Evolutionary conservation across 2,113 vertebrate species (phyloP).

Genomic region (Ibidorhyncha struthersii): DNA sequence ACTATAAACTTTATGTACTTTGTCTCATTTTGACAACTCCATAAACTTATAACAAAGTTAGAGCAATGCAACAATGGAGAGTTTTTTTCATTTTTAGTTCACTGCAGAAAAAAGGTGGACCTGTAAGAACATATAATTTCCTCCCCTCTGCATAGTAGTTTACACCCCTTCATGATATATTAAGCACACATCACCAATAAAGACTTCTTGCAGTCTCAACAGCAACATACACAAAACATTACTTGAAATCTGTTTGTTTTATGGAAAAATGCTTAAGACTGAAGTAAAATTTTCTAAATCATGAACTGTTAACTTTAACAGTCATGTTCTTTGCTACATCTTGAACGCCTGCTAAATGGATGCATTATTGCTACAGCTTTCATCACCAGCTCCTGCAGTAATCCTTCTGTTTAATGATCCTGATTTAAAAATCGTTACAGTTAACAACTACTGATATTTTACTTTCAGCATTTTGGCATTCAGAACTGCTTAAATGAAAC

Average conservation of each 20-base stretch:
- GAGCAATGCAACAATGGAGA: background rate
- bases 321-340: conserved; percentile 1
- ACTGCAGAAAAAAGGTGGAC: background rate
- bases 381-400: conserved; percentile 51
- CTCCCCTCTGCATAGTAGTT: background rate
- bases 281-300: conserved; percentile 50
- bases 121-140: background rate
- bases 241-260: background rate
- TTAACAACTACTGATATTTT: conserved; percentile 70
- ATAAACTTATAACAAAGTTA: background rate
- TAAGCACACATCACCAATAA: background rate
- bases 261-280: background rate
- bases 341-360: conserved; percentile 30
- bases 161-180: background rate
- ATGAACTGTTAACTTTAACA: conserved; percentile 47
- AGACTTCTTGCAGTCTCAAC: background rate
- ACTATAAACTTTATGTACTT: background rate
- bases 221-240: background rate
- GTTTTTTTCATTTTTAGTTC: background rate
- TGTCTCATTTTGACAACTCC: background rate
- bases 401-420: conserved; percentile 71
- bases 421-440: conserved; percentile 71
- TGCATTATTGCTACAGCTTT: conserved; percentile 24
- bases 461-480: conserved; percentile 60
- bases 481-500: conserved; percentile 67